Percentiles rank a stretch among this genome's conserved stretches.
phyloP scores from a whole-genome alignment of 2,888 invertebrate species.

The Nysson spinosus region DNA sequence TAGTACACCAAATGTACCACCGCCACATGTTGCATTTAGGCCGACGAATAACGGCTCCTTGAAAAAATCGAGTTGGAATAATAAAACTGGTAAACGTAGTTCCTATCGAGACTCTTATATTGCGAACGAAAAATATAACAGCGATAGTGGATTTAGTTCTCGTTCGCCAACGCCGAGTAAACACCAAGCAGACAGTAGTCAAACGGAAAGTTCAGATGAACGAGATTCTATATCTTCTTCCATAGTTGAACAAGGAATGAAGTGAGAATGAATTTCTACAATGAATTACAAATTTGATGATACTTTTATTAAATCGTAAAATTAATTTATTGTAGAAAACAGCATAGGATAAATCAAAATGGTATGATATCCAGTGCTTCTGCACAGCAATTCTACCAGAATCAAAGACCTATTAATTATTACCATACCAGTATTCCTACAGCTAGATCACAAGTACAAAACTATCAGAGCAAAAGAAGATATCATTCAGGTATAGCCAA shows the following conservation, averaged over 20 bases:
- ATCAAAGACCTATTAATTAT: constrained; percentile 61
- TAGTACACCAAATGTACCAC: constrained; percentile 54
- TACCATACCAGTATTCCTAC: constrained; percentile 56
- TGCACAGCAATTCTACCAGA: constrained; percentile 67
- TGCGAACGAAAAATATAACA: constrained; percentile 66
- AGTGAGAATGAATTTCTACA: constrained; percentile 63
- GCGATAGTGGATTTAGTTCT: constrained; percentile 74
- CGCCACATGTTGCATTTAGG: constrained; percentile 60
- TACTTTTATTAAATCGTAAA: constrained; percentile 1
- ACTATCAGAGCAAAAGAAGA: constrained; percentile 72
- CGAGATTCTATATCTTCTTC: constrained; percentile 70
- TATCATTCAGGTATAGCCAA: constrained; percentile 65
- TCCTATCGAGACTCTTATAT: constrained; percentile 59
- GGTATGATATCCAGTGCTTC: constrained; percentile 60
- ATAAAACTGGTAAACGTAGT: constrained; percentile 59
- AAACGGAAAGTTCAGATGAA: constrained; percentile 74
- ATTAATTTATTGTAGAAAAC: constrained; percentile 55
- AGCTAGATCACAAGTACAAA: constrained; percentile 66
- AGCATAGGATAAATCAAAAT: constrained; percentile 58
- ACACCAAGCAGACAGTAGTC: constrained; percentile 67
- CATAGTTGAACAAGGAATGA: constrained; percentile 66
- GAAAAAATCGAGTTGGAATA: constrained; percentile 68
- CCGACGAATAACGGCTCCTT: constrained; percentile 56
- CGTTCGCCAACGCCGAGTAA: constrained; percentile 75
- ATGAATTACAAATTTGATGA: no score